Evolutionary conservation across 2,113 vertebrate species (phyloP), one percentile per base, ranked within the genome.

Genomic region (Picathartes gymnocephalus): DNA sequence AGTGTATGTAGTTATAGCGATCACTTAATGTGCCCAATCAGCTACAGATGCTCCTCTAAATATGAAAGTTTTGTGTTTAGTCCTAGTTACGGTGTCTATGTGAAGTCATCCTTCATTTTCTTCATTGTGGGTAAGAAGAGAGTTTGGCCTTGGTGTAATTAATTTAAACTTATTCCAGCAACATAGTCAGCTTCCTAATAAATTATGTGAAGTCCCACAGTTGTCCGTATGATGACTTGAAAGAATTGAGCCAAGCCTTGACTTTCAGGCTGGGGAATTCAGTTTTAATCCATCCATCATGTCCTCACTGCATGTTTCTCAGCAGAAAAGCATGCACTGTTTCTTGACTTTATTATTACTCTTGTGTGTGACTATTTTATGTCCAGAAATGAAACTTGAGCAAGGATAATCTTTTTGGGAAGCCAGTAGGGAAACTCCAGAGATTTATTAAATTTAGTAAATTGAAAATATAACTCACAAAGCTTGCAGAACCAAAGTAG

Each of bases 1-100:
- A 31, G 13, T 20, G 5, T 48, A 5, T 0, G 0, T n/a, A 54
- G 15, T 31, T 57, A 17, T 0, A 50, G 23, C 12, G 54, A 9
- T 6, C 14, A 30, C 40, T 66, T 62, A 9, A 30, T 74, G 18
- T 42, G 19, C n/a, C 45, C 25, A 25, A 80, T 86, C 58, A 48
- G 48, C 35, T 88, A 20, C 10, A 71, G 20, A 56, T 60, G 48
- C 13, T 64, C 10, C 21, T 65, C 27, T 31, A n/a, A 39, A 81
- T 17, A 27, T 42, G 22, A 12, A 69, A 78, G 47, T 45, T 92
- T 69, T 64, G 21, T 33, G 47, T 74, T 88, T 60, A 51, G 86
- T 31, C 25, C 50, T 66, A 22, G 24, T 89, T 68, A 61, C 31
- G 21, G 21, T 31, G 39, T 57, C 70, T 68, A 28, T 3, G 3